Conservation (phyloP, 2,888 invertebrate species). For the Pharmacophagus antenor region DNA sequence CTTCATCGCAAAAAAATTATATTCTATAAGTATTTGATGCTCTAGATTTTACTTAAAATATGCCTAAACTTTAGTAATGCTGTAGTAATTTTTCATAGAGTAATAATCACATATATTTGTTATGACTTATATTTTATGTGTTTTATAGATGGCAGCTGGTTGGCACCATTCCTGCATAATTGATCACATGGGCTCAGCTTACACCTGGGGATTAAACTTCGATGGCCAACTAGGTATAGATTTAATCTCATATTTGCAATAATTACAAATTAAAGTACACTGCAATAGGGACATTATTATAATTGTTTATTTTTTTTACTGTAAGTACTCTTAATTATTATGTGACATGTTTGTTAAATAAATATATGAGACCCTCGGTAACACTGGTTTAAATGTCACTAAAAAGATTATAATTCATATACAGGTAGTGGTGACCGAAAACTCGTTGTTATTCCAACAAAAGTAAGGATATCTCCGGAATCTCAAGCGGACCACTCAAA, state of each 20-base stretch:
- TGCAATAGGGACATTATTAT: too few relatives aligned
- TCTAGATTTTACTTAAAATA: too few relatives aligned
- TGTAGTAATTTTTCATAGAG: too few relatives aligned
- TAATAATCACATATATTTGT: too few relatives aligned
- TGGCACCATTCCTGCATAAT: slow-evolving; percentile 91
- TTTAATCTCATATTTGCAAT: neutral
- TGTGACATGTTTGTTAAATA: too few relatives aligned
- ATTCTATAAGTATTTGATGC: too few relatives aligned
- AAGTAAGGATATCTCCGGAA: slow-evolving; percentile 57
- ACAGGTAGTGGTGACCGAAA: slow-evolving; percentile 83
- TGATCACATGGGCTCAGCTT: slow-evolving; percentile 85
- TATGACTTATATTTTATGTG: neutral
- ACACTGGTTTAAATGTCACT: neutral
- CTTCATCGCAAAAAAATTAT: too few relatives aligned
- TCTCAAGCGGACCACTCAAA: slow-evolving; percentile 44
- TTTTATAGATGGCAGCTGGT: slow-evolving; percentile 83
- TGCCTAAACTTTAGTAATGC: too few relatives aligned
- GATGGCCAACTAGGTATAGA: slow-evolving; percentile 91
- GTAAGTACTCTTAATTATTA: too few relatives aligned
- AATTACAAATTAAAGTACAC: too few relatives aligned
- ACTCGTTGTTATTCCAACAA: slow-evolving; percentile 79
- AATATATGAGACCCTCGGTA: too few relatives aligned
- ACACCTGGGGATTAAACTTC: slow-evolving; percentile 93
- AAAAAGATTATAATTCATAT: slow-evolving; percentile 3
- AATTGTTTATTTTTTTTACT: too few relatives aligned